phyloP scores from a whole-genome alignment of 2,113 vertebrate genomes.

The Ammospiza caudacuta region DNA sequence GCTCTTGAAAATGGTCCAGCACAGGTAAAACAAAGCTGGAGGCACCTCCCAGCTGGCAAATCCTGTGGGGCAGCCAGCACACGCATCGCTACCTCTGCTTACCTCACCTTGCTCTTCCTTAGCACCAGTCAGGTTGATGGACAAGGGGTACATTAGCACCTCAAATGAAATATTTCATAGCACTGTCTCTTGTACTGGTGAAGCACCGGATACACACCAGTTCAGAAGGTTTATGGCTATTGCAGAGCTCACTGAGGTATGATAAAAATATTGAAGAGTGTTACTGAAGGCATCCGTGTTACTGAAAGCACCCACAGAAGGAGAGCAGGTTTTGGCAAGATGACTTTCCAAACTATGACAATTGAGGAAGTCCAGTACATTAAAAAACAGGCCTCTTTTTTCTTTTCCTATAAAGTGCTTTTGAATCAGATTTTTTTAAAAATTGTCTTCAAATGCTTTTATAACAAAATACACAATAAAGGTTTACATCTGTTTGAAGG shows the following conservation, averaged over 20 bases:
- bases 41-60: background rate
- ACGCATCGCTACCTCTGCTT: background rate
- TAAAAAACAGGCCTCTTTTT: constrained; percentile 8
- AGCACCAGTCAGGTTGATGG: constrained; percentile 58
- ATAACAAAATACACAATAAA: constrained; percentile 27
- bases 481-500: background rate
- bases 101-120: background rate
- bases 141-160: constrained; percentile 71
- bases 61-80: background rate
- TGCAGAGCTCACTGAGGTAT: constrained; percentile 86
- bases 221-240: constrained; percentile 78
- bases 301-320: constrained; percentile 62
- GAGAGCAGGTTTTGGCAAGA: background rate
- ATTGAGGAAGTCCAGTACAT: constrained; percentile 20
- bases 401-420: constrained; percentile 74
- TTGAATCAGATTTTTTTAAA: constrained; percentile 11
- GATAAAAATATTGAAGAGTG: constrained; percentile 52
- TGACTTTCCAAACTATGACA: background rate
- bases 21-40: background rate
- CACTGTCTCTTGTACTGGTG: constrained; percentile 76
- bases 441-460: constrained; percentile 8
- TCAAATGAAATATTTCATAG: constrained; percentile 45
- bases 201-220: constrained; percentile 76
- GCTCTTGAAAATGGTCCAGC: constrained; percentile 25
- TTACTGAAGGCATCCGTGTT: constrained; percentile 31